Evolutionary conservation across 2,888 invertebrate species (phyloP), one percentile per base, ranked within the genome.

Genomic region (Drosophila aldrichi): DNA sequence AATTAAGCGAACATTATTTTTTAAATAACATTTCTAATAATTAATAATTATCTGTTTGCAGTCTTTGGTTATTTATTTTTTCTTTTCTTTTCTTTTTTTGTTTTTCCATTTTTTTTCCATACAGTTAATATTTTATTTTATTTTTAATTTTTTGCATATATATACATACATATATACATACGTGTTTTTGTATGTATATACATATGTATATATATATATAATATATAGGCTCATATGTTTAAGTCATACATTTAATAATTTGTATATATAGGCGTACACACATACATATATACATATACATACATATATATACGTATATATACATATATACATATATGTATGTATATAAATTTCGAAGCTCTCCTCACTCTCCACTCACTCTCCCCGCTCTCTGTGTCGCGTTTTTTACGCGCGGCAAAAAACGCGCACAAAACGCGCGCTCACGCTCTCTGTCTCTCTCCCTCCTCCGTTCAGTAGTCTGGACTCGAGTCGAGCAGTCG

Each of bases 1-100:
- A 79, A 78, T 90, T 90, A 87, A 80, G 79, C 82, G 85, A 86
- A 88, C 90, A 90, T 90, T 86, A 89, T 90, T 86, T 81, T 89
- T 88, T 89, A 89, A 87, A 91, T 92, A 92, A 92, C 90, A 91
- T 91, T 91, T 92, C 92, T 93, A 92, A 92, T 91, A 92, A 92
- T 92, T 92, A 93, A 92, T 93, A 93, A 93, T 93, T 92, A 93
- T 93, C 92, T 93, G 92, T 93, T 92, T 93, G 93, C 93, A 93
- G 93, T 93, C 93, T 93, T 93, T 93, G 93, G 93, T 93, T 93
- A 93, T 92, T 93, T 91, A 92, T 89, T 83, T 90, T 91, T 91
- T 81, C 74, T 79, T 86, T 82, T 81, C 70, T 71, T 68, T 83
- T 79, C 69, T 72, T 71, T 68, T 83, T 79, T 70, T 72, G 65